Conservation (phyloP, 2,888 invertebrate species). For the Tachina lurida region DNA sequence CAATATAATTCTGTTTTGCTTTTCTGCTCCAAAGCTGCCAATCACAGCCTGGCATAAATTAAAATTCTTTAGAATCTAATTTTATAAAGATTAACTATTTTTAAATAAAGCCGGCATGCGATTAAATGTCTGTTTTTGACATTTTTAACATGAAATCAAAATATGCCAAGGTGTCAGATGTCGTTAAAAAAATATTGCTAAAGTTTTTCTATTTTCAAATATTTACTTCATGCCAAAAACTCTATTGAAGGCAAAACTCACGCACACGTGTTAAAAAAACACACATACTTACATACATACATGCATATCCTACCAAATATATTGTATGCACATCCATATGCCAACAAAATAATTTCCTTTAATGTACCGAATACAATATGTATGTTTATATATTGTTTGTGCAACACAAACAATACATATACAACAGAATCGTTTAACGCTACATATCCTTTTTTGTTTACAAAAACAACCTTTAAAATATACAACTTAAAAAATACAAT, state of each 20-base stretch:
- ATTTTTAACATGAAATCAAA: neutral
- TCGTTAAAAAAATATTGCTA: conserved; percentile 9
- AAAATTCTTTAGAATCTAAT: neutral
- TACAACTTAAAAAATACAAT: neutral
- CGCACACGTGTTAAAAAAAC: too few species aligned
- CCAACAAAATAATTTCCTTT: conserved; percentile 14
- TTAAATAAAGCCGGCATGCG: neutral
- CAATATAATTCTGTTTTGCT: too few species aligned
- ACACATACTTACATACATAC: too few species aligned
- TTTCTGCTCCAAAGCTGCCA: too few species aligned
- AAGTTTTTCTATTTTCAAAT: neutral
- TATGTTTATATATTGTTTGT: neutral
- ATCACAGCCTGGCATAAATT: too few species aligned
- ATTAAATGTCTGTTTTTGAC: neutral
- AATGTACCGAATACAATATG: neutral
- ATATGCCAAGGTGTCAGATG: conserved; percentile 13
- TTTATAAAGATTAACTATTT: neutral
- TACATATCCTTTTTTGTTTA: conserved; percentile 9
- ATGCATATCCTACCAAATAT: too few species aligned
- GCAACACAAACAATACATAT: neutral
- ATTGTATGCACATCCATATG: neutral
- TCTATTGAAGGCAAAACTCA: neutral
- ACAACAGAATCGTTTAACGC: conserved; percentile 24
- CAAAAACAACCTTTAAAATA: neutral
- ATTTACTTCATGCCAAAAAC: conserved; percentile 28